Evolutionary conservation across 2,113 vertebrate genomes (phyloP), one percentile per base, ranked within the genome.

Genomic region (Psammodynastes pulverulentus): DNA sequence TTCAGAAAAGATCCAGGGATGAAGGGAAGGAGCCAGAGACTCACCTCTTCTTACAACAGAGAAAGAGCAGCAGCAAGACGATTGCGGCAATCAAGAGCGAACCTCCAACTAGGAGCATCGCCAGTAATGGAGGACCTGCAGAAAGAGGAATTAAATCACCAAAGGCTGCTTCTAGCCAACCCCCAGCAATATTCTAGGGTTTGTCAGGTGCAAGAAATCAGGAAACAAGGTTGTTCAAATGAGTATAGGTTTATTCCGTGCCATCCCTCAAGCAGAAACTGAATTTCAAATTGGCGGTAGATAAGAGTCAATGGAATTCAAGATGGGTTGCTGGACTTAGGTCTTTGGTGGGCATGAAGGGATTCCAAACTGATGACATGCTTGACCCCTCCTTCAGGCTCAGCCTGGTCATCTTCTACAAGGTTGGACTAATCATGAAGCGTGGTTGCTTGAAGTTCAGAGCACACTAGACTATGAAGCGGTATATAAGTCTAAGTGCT

Each of bases 41-140:
- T 84, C 97, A 98, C 98, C 98, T 98, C 96, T 97, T 97, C 93
- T 96, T 98, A 97, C 89, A 97, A 95, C 97, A 97, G 92, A 98
- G 94, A 87, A 97, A 98, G 87, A 94, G 97, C 95, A 98, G 79
- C 93, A 98, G 96, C 95, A 98, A 97, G 26, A 97, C 94, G 48
- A 96, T 95, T 86, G 98, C 98, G 90, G 97, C 97, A 89, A 97
- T 39, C 19, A 98, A 93, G 54, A 98, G 94, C 0, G 97, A 97
- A 67, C 98, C 97, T 0, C 97, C 98, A 12, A 97, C 95, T 2
- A 97, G 97, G 86, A 98, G 95, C 88, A 98, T 96, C 53, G 98
- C 95, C 86, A 98, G 95, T 48, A 97, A 79, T 0, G 46, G 92
- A 89, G 96, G 94, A 49, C n/a, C 96, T 97, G 90, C n/a, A 39